phyloP scores from a whole-genome alignment of 2,113 vertebrate genomes.

The Oxygymnocypris stewartii region DNA sequence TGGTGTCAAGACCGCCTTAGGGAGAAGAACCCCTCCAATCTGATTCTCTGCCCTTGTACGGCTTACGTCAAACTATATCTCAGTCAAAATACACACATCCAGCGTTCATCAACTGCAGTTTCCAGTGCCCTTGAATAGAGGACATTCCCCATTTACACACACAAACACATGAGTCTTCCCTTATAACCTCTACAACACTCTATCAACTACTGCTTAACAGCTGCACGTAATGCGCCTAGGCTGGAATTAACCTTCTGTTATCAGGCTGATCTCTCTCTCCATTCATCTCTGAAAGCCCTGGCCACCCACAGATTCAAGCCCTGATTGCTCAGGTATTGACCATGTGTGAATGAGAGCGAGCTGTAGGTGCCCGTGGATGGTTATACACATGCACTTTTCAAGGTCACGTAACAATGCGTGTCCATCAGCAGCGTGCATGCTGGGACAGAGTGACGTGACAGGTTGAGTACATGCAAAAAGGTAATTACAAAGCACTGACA shows the following conservation, averaged over 20 bases:
- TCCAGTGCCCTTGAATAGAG: conserved; percentile 35
- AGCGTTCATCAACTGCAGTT: not conserved
- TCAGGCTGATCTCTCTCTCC: conserved; percentile 33
- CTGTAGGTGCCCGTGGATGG: not conserved
- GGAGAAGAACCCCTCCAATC: not conserved
- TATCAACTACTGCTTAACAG: not conserved
- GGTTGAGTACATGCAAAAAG: not conserved
- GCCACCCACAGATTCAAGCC: not conserved
- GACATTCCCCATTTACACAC: not conserved
- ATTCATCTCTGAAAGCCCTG: conserved; percentile 26
- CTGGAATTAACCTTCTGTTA: conserved; percentile 29
- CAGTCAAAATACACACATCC: not conserved
- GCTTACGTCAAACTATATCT: conserved; percentile 15
- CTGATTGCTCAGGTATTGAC: conserved; percentile 33
- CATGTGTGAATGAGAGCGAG: not conserved
- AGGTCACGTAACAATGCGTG: conserved; percentile 16
- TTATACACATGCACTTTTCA: conserved; percentile 9
- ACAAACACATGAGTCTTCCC: not conserved
- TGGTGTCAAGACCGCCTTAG: conserved; percentile 9
- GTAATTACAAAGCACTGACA: not conserved
- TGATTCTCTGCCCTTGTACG: not conserved
- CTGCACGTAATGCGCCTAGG: conserved; percentile 6
- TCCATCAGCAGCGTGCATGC: not conserved
- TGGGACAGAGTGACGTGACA: conserved; percentile 11
- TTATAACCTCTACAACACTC: conserved; percentile 5